Conservation (phyloP, 37 sponge, comb jelly and placozoan species). For the Beroe ovata region DNA sequence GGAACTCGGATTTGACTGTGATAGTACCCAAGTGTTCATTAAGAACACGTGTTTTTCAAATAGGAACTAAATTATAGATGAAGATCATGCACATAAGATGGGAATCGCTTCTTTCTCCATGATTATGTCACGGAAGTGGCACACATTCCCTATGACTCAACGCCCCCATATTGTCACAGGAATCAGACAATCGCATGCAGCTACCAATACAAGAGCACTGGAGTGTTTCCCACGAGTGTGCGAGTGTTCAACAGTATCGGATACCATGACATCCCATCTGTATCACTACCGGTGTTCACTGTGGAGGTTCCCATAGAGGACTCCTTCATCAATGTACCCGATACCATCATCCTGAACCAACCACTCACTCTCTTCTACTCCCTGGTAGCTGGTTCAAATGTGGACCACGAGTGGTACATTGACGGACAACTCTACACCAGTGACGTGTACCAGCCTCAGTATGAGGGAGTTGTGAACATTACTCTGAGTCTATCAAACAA, state of each 20-base stretch:
- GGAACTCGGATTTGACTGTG: background rate
- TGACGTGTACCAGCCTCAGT: background rate
- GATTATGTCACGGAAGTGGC: too few species aligned
- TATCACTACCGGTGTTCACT: background rate
- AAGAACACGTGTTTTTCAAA: background rate
- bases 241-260: slow-evolving; percentile 47
- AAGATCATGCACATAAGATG: too few species aligned
- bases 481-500: background rate
- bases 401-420: slow-evolving; percentile 16
- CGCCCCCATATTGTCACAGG: slow-evolving; percentile 21
- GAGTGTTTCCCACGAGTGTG: background rate
- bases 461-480: background rate
- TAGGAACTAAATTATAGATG: too few species aligned
- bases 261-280: background rate
- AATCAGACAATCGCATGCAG: slow-evolving; percentile 10
- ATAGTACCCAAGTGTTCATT: background rate
- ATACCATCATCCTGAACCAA: background rate
- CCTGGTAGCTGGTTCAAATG: slow-evolving; percentile 51
- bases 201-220: slow-evolving; percentile 40
- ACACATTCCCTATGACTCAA: too few species aligned
- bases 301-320: background rate
- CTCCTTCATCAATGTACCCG: background rate
- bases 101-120: too few species aligned
- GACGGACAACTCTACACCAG: background rate
- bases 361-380: background rate